phyloP scores from a whole-genome alignment of 2,888 invertebrate genomes.

The Drosophila rellima region DNA sequence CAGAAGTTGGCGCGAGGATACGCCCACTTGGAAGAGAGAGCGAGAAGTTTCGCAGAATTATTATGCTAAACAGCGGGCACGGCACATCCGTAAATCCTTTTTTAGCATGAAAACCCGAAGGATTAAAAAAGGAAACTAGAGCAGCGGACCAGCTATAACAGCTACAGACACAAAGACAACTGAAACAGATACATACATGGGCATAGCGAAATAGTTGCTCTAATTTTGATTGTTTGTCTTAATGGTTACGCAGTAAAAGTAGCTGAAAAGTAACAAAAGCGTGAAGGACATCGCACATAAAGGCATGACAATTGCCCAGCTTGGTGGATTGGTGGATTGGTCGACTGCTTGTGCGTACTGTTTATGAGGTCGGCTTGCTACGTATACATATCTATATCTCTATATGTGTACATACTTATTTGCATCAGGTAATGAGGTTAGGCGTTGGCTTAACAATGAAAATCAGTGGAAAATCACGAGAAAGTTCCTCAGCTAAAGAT shows the following conservation, averaged over 20 bases:
- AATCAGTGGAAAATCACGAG: constrained; percentile 73
- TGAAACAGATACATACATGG: constrained; percentile 18
- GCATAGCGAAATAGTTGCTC: constrained; percentile 72
- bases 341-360: constrained; percentile 11
- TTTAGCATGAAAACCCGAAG: constrained; percentile 80
- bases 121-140: constrained; percentile 82
- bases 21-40: constrained; percentile 56
- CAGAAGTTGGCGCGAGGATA: constrained; percentile 25
- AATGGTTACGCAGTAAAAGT: constrained; percentile 77
- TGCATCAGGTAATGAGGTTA: constrained; percentile 52
- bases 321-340: constrained; percentile 34
- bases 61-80: constrained; percentile 64
- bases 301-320: constrained; percentile 56
- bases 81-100: constrained; percentile 75
- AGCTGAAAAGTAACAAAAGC: constrained; percentile 66
- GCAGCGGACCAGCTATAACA: constrained; percentile 51
- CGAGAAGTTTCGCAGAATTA: constrained; percentile 56
- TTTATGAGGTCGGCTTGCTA: constrained; percentile 40
- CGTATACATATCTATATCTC: neutral
- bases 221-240: constrained; percentile 77
- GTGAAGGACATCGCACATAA: constrained; percentile 67
- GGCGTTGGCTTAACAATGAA: constrained; percentile 67
- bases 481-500: constrained; percentile 45
- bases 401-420: neutral
- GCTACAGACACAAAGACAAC: constrained; percentile 17